phyloP scores from a whole-genome alignment of 2,888 invertebrate genomes.

The Campopleginae sp. region DNA sequence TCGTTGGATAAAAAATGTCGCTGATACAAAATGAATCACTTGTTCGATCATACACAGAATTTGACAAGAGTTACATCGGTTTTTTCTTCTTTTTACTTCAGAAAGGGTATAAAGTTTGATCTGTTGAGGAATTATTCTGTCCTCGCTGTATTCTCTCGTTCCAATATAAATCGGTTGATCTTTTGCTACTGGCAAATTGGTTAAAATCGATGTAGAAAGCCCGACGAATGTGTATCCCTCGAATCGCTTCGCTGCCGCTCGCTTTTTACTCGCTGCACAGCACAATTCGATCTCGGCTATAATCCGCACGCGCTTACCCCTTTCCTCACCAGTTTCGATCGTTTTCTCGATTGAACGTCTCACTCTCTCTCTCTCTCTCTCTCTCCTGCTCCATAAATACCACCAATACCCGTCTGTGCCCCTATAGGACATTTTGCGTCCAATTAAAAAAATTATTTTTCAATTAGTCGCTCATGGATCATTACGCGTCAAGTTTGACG shows the following conservation, averaged over 20 bases:
- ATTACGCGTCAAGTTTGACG: background rate
- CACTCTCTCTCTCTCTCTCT: background rate
- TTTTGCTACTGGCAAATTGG: slow-evolving; percentile 38
- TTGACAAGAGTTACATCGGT: background rate
- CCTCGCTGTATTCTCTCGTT: slow-evolving; percentile 13
- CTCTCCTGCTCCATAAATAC: slow-evolving; percentile 6
- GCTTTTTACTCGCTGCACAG: slow-evolving; percentile 24
- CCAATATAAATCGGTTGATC: slow-evolving; percentile 29
- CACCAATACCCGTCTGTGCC: background rate
- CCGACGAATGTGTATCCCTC: slow-evolving; percentile 18
- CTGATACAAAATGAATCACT: slow-evolving; percentile 12
- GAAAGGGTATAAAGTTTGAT: slow-evolving; percentile 5
- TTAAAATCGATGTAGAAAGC: slow-evolving; percentile 37
- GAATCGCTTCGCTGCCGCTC: slow-evolving; percentile 7
- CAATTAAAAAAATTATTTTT: background rate
- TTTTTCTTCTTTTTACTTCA: background rate
- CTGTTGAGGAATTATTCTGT: slow-evolving; percentile 18
- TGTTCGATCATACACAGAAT: background rate
- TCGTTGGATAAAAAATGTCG: background rate
- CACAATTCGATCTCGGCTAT: slow-evolving; percentile 56
- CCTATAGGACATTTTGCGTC: background rate
- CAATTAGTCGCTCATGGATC: background rate
- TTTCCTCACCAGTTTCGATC: slow-evolving; percentile 41
- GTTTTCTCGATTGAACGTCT: slow-evolving; percentile 61
- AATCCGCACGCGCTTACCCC: slow-evolving; percentile 50